phyloP scores from a whole-genome alignment of 2,113 vertebrate genomes.

The Plecturocebus donacophilus region DNA sequence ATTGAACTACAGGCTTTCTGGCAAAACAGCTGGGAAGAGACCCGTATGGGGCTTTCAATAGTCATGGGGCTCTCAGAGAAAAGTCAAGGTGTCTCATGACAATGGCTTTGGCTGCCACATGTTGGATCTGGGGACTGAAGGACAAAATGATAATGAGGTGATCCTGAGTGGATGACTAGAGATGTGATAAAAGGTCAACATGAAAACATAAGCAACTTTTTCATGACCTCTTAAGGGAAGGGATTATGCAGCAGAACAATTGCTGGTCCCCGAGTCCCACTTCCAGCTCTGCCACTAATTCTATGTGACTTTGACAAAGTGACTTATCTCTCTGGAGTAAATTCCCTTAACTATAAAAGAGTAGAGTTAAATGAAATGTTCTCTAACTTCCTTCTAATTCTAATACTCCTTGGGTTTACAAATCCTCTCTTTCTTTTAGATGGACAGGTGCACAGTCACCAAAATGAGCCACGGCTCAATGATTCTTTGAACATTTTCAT shows the following conservation, averaged over 20 bases:
- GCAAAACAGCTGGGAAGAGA: not conserved
- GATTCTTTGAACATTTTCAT: not conserved
- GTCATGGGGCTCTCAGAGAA: not conserved
- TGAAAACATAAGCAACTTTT: not conserved
- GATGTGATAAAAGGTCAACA: not conserved
- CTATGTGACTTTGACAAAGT: not conserved
- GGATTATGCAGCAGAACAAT: not conserved
- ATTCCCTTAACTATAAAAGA: slow-evolving; percentile 2
- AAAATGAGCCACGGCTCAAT: not conserved
- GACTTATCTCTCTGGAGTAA: not conserved
- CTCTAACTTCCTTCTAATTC: not conserved
- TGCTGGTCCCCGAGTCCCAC: not conserved
- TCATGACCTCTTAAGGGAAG: not conserved
- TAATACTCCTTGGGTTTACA: not conserved
- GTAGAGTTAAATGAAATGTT: not conserved
- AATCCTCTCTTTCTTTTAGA: not conserved
- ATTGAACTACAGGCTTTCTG: not conserved
- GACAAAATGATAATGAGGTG: not conserved
- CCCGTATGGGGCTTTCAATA: not conserved
- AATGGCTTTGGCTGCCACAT: not conserved
- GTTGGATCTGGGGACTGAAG: not conserved
- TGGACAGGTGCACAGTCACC: not conserved
- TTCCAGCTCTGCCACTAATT: not conserved
- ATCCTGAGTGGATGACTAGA: not conserved
- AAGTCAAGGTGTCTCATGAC: not conserved